These are phyloP conservation scores for Ferrisia virgata DNA, from an alignment of 2,888 invertebrate genomes.

Conservation along the genomic window DNA sequence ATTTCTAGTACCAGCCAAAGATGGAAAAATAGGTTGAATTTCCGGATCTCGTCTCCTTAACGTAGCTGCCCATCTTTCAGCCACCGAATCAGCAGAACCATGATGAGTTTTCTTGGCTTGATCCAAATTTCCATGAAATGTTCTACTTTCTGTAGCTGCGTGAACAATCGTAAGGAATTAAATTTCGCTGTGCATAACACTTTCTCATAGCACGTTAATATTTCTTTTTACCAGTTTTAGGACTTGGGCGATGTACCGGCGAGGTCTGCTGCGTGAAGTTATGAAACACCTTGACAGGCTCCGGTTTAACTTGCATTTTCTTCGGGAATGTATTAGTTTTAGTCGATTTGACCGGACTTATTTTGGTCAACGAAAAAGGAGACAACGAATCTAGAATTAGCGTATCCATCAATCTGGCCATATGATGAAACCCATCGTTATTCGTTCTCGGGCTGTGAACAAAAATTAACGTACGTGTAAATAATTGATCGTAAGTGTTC, in stretches of 20 bases:
- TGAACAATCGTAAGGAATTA: background rate
- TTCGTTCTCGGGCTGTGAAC: conserved; percentile 58
- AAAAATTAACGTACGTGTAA: background rate
- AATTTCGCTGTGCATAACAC: too few species aligned
- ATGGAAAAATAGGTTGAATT: conserved; percentile 64
- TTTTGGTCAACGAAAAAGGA: conserved; percentile 55
- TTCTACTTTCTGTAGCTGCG: conserved; percentile 10
- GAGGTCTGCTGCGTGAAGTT: conserved; percentile 16
- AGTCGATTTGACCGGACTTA: background rate
- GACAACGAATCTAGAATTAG: conserved; percentile 66
- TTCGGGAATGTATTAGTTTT: background rate
- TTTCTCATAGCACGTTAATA: background rate
- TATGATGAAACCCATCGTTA: conserved; percentile 61
- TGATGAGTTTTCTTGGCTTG: conserved; percentile 33
- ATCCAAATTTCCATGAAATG: background rate
- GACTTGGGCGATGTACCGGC: background rate
- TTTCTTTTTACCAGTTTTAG: conserved; percentile 10
- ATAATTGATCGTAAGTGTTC: background rate
- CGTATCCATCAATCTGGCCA: conserved; percentile 73
- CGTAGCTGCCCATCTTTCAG: conserved; percentile 68
- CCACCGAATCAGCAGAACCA: conserved; percentile 51
- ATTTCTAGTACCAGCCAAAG: conserved; percentile 55
- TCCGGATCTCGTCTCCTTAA: conserved; percentile 65
- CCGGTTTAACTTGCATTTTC: conserved; percentile 7
- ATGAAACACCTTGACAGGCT: conserved; percentile 29